Percentiles rank a stretch among this genome's conserved stretches.
phyloP scores from a whole-genome alignment of 2,888 invertebrate genomes.

The Pachycephus smyrnensis region DNA sequence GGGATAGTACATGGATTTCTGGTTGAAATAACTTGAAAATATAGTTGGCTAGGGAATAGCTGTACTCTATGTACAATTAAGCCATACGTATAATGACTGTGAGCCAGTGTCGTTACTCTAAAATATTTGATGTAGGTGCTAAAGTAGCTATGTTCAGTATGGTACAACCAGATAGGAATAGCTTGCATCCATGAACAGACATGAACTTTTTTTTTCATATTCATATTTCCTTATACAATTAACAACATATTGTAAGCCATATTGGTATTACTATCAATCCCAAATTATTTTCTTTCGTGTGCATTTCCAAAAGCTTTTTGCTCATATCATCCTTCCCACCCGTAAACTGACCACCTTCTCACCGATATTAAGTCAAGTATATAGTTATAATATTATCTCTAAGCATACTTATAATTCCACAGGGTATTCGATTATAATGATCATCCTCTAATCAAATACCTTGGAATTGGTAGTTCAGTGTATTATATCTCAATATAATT shows the following conservation, averaged over 20 bases:
- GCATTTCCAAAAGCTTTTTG: too few species aligned
- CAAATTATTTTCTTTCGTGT: too few species aligned
- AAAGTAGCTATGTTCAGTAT: not conserved
- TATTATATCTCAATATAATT: not conserved
- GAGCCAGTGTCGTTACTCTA: not conserved
- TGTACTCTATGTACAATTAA: not conserved
- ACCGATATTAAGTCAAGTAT: not conserved
- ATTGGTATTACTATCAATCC: too few species aligned
- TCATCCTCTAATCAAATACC: too few species aligned
- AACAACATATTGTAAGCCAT: not conserved
- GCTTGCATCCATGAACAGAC: too few species aligned
- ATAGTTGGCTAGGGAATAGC: not conserved
- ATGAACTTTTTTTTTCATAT: too few species aligned
- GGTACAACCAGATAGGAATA: not conserved
- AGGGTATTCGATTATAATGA: not conserved
- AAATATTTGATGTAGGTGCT: not conserved
- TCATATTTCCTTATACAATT: not conserved
- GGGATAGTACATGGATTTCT: not conserved
- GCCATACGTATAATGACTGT: not conserved
- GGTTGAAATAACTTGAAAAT: not conserved
- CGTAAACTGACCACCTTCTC: not conserved
- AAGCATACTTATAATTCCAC: not conserved
- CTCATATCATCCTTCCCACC: not conserved
- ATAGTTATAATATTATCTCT: not conserved
- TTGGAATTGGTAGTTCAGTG: not conserved